A percentile compares a stretch with the other conserved stretches of the same genome.
Conservation (phyloP, 2,113 vertebrate genomes). For the Rhipidura dahli region DNA sequence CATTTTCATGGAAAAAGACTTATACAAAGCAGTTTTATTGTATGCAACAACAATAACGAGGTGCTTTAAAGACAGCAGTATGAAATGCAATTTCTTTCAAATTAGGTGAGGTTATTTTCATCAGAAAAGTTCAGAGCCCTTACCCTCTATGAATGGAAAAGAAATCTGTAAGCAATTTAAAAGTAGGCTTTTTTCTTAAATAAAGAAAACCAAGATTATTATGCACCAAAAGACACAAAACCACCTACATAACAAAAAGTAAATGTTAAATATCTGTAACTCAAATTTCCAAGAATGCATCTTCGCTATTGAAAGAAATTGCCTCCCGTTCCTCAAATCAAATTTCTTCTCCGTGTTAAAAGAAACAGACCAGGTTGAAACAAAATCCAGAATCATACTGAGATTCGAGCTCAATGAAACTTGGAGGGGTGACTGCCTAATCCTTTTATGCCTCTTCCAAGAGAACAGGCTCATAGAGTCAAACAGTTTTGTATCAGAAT, state of each 20-base stretch:
- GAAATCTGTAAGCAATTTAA: neutral
- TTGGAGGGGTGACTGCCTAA: neutral
- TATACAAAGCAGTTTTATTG: neutral
- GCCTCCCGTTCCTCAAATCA: neutral
- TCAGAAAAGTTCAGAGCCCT: neutral
- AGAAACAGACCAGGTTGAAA: neutral
- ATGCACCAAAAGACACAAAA: neutral
- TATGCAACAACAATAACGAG: neutral
- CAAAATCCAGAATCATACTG: neutral
- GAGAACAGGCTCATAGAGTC: neutral
- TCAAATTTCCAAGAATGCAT: neutral
- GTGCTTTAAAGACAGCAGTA: neutral
- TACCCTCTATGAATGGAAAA: neutral
- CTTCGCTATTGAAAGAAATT: neutral
- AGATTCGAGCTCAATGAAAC: neutral
- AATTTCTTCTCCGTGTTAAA: neutral
- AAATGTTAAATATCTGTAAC: neutral
- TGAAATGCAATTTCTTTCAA: constrained; percentile 13
- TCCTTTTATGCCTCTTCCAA: neutral
- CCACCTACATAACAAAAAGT: neutral
- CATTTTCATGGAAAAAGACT: neutral
- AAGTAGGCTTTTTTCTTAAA: neutral
- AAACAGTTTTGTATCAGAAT: neutral
- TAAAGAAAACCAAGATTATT: neutral
- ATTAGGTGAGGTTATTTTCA: constrained; percentile 23